A percentile compares a stretch with the other conserved stretches of the same genome.
phyloP scores from a whole-genome alignment of 1,140 invertebrate species.

The Gryllus bimaculatus region DNA sequence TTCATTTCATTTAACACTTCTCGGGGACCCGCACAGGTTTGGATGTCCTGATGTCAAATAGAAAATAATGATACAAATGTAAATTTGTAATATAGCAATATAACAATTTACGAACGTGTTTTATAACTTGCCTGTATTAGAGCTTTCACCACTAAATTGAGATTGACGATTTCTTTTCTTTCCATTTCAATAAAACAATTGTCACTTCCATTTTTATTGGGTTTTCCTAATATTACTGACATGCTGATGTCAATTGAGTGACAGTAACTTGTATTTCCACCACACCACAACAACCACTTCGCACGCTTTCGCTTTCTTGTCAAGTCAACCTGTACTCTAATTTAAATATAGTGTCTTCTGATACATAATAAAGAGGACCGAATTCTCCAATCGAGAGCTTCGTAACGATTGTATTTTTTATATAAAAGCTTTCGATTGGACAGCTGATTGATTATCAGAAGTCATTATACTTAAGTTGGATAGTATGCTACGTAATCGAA shows the following conservation, averaged over 20 bases:
- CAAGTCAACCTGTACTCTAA: no score
- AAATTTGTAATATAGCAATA: slow-evolving; percentile 20
- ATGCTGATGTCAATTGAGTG: neutral
- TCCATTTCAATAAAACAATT: slow-evolving; percentile 27
- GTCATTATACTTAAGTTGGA: no score
- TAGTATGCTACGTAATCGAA: no score
- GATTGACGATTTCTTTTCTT: slow-evolving; percentile 55
- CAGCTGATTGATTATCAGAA: no score
- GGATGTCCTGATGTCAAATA: slow-evolving; percentile 46
- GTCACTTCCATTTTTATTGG: slow-evolving; percentile 10
- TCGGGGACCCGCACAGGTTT: slow-evolving; percentile 54
- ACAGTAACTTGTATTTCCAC: no score
- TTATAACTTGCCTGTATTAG: slow-evolving; percentile 57
- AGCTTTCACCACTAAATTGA: slow-evolving; percentile 61
- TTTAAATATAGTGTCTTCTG: no score
- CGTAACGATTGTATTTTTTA: no score
- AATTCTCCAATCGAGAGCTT: no score
- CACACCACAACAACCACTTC: no score
- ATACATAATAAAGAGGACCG: no score
- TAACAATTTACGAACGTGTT: neutral
- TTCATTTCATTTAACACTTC: slow-evolving; percentile 60
- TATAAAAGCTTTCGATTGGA: no score
- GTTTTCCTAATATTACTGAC: neutral
- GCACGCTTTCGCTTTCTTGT: no score
- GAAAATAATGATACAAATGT: slow-evolving; percentile 13